Percentiles rank a stretch among this genome's conserved stretches.
These are phyloP conservation scores for Portevinia maculata DNA, from an alignment of 2,888 invertebrate genomes.

Conservation along the genomic window DNA sequence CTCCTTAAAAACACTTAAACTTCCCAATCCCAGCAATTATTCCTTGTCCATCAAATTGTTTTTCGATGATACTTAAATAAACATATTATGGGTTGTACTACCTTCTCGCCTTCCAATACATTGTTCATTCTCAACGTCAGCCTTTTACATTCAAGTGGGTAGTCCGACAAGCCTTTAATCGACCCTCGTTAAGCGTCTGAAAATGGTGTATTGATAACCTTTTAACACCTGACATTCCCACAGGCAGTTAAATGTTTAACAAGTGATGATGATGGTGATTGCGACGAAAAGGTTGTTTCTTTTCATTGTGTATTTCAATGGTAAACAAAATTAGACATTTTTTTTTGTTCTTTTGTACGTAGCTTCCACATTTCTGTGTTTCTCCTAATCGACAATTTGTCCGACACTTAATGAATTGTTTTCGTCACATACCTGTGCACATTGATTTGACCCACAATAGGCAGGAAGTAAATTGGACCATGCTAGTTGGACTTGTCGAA, in stretches of 20 bases:
- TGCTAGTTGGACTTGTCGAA: neutral
- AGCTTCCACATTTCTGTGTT: slow-evolving; percentile 45
- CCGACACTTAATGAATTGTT: slow-evolving; percentile 5
- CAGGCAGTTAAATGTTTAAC: slow-evolving; percentile 3
- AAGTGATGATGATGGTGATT: slow-evolving; percentile 32
- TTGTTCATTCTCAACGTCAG: neutral
- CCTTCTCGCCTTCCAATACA: neutral
- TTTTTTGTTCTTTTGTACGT: too few relatives aligned
- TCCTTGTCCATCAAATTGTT: slow-evolving; percentile 1
- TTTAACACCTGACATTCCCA: slow-evolving; percentile 55
- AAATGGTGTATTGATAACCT: slow-evolving; percentile 45
- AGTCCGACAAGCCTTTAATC: slow-evolving; percentile 19
- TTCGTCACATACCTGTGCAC: slow-evolving; percentile 22
- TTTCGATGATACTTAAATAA: slow-evolving; percentile 6
- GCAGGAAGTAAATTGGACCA: neutral
- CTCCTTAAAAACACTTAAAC: too few relatives aligned
- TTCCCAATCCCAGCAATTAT: neutral
- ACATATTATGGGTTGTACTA: neutral
- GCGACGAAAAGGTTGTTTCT: neutral
- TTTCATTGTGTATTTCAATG: slow-evolving; percentile 7
- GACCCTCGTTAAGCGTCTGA: slow-evolving; percentile 28
- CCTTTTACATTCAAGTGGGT: neutral
- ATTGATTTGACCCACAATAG: slow-evolving; percentile 11
- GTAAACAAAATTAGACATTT: slow-evolving; percentile 9
- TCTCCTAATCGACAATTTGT: slow-evolving; percentile 28